Base-by-base conservation (phyloP, 2,113 vertebrate genomes). In the Toxostoma redivivum region DNA sequence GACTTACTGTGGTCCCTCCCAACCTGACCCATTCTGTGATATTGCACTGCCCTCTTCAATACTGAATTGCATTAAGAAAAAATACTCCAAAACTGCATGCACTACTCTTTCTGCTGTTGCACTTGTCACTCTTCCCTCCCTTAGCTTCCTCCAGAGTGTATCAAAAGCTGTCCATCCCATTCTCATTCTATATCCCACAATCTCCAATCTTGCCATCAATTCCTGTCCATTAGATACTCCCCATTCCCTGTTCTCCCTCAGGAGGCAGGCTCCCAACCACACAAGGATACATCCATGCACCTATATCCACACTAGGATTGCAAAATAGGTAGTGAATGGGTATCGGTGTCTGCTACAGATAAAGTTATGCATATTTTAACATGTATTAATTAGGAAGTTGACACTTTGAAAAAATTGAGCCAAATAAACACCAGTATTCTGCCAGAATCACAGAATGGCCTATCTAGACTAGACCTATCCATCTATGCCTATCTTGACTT, bases 1-100 rank as follows among this genome's bases (percentile, higher is more conserved):
- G 21, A 22, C 8, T 40, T 35, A 19, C 12, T 28, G 21, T 28
- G 35, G 31, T 42, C 15, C 15, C 35, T 69, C 7, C 25, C 47
- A 56, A 27, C 18, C 25, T 48, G 35, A 33, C 4, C 18, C 64
- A 56, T 8, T 47, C 40, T 45, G 24, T 35, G 30, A 35, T 28
- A 50, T 12, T 58, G 33, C 54, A 54, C 28, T 80, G 21, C 13
- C 1, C 38, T 60, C 33, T 86, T 44, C 40, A 48, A 11, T 20
- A 40, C 4, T 42, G 58, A 73, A 70, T 0, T 51, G 13, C 23
- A 58, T 37, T 50, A 65, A 64, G 35, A 62, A 82, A 83, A 92
- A 74, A 33, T 9, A 64, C 8, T 53, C 40, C 61, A 19, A 66
- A 83, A 21, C 10, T 11, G 47, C 0, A 0, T 12, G 35, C 5